These are phyloP conservation scores for Philhelius pedissequus DNA, from an alignment of 2,888 invertebrate genomes.

Conservation along the genomic window DNA sequence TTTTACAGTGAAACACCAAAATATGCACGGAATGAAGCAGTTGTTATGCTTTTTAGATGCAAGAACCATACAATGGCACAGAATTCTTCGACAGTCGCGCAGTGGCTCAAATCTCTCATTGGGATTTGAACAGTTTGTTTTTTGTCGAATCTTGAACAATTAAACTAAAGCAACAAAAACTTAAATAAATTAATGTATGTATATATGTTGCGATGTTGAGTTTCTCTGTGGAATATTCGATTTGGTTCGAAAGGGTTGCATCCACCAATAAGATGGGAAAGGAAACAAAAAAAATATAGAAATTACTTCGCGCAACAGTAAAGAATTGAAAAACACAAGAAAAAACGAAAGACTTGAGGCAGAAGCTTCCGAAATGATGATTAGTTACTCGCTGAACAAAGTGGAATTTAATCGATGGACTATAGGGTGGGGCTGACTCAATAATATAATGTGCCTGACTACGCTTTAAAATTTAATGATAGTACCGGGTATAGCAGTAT, in stretches of 20 bases:
- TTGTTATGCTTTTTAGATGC: constrained; percentile 65
- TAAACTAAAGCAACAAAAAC: constrained; percentile 65
- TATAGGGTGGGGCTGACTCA: constrained; percentile 45
- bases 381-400: constrained; percentile 58
- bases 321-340: constrained; percentile 14
- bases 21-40: constrained; percentile 67
- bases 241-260: constrained; percentile 35
- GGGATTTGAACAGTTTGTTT: constrained; percentile 2
- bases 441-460: constrained; percentile 21
- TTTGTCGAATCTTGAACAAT: constrained; percentile 45
- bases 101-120: constrained; percentile 39
- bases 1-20: constrained; percentile 47
- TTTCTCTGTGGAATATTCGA: constrained; percentile 59
- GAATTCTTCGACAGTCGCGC: constrained; percentile 29
- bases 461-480: constrained; percentile 50
- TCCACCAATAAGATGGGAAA: not conserved
- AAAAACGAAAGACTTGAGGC: constrained; percentile 31
- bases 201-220: constrained; percentile 34
- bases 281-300: constrained; percentile 49
- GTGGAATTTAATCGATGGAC: constrained; percentile 65
- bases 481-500: constrained; percentile 48
- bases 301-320: constrained; percentile 59
- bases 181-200: constrained; percentile 64
- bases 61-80: constrained; percentile 36
- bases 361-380: constrained; percentile 58